A percentile compares a stretch with the other conserved stretches of the same genome.
phyloP scores from a whole-genome alignment of 2,797 vertebrate species.

The Poeciliopsis turneri region DNA sequence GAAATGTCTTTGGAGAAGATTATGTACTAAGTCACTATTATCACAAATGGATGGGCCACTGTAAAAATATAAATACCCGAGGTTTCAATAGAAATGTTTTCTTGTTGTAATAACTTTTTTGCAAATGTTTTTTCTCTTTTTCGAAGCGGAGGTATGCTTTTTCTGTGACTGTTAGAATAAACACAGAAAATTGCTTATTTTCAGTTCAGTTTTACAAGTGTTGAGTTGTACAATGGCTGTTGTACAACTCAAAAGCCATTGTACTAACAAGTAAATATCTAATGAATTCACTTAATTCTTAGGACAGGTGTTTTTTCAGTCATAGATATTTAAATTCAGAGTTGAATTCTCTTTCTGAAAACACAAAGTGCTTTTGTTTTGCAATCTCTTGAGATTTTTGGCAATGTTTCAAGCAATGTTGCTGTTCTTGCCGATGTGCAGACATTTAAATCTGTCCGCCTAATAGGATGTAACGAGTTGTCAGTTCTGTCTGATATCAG shows the following conservation, averaged over 20 bases:
- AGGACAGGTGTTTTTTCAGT: not conserved
- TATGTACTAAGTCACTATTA: not conserved
- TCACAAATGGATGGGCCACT: not conserved
- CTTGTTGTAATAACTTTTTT: not conserved
- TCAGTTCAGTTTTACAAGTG: no score
- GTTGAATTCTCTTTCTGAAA: not conserved
- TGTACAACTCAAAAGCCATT: not conserved
- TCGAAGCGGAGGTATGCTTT: not conserved
- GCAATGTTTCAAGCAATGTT: not conserved
- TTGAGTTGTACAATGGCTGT: no score
- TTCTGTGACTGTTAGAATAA: not conserved
- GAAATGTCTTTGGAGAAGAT: not conserved
- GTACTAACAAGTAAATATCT: not conserved
- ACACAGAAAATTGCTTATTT: no score
- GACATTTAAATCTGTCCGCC: not conserved
- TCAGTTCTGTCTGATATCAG: slow-evolving; percentile 5
- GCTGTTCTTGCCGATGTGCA: not conserved
- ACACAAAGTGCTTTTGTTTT: not conserved
- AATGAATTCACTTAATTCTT: not conserved
- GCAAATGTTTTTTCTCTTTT: not conserved
- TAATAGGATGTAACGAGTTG: slow-evolving; percentile 1
- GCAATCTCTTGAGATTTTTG: not conserved
- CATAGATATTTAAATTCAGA: not conserved
- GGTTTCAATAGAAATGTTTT: no score
- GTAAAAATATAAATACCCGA: not conserved